Evolutionary conservation across 2,797 vertebrate genomes (phyloP), one percentile per base, ranked within the genome.

Genomic region (Limosa lapponica): DNA sequence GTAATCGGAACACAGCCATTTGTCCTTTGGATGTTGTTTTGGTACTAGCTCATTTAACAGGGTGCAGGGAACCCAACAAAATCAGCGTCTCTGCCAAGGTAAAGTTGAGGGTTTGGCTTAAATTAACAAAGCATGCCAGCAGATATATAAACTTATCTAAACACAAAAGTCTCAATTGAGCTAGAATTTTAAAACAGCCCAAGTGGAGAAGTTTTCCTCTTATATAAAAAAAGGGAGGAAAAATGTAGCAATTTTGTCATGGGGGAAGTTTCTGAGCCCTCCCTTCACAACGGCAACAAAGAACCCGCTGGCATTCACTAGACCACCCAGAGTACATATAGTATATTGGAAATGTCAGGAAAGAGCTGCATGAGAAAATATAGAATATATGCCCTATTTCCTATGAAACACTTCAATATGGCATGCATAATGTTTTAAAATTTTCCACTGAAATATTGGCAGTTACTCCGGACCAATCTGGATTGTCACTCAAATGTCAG

Each of bases 61-160:
- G 85, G 93, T 28, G 61, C 14, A 86, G 78, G 37, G 90, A 94
- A 87, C 92, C 90, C 81, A 75, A 93, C 37, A 91, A 94, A 91
- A 87, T 32, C 94, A 81, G 36, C 43, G 66, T 27, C 36, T 59
- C 80, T 94, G 94, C 95, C 97, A 96, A 95, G 61, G 80, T 96
- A 95, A 95, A 95, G 92, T 18, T 65, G 54, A 94, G 43, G 89
- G 71, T 90, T 93, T 87, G 74, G 86, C 87, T 96, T 71, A 90
- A 87, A 94, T 77, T 75, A 91, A 78, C 30, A 84, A 71, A 16
- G 62, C 44, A 80, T 67, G 87, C 74, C 71, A 82, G 74, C 15
- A 81, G 90, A 96, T 95, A 93, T 4, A 94, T 49, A 93, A 72
- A 90, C 59, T 64, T 90, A 87, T 92, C 82, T 59, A 90, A 92